Evolutionary conservation across 2,113 vertebrate species (phyloP).

Genomic region (Gobius niger): DNA sequence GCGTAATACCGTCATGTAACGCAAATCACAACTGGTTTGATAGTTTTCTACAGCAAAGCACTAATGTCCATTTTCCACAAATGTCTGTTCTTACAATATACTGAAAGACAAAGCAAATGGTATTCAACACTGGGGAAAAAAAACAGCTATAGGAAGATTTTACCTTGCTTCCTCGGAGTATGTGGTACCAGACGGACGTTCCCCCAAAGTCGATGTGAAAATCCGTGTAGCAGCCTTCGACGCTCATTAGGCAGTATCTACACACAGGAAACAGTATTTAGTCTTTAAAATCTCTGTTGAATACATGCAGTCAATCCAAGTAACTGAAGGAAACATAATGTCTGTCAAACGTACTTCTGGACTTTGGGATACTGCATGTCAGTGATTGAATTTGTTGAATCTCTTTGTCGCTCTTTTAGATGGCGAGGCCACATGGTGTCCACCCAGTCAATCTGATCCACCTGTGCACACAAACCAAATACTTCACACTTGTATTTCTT

Average conservation of each 20-base stretch:
- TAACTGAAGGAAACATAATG: background rate
- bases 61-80: too few relatives aligned
- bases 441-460: constrained; percentile 97
- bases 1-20: too few relatives aligned
- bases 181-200: constrained; percentile 98
- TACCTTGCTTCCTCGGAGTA: constrained; percentile 95
- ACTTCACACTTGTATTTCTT: background rate
- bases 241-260: constrained; percentile 98
- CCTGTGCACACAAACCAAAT: constrained; percentile 69
- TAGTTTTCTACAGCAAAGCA: too few relatives aligned
- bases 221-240: constrained; percentile 97
- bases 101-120: too few relatives aligned
- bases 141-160: too few relatives aligned
- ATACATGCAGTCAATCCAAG: background rate
- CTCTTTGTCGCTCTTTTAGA: constrained; percentile 93
- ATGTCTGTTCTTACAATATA: too few relatives aligned
- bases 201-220: constrained; percentile 98
- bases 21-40: too few relatives aligned
- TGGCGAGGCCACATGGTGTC: constrained; percentile 99
- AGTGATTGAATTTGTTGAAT: constrained; percentile 93
- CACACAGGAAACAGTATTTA: background rate
- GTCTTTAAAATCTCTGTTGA: background rate
- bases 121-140: too few relatives aligned
- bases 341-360: constrained; percentile 81
- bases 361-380: constrained; percentile 99